A percentile compares a stretch with the other conserved stretches of the same genome.
Evolutionary conservation across 1,140 invertebrate species (phyloP).

Genomic region (Zaprionus inermis): DNA sequence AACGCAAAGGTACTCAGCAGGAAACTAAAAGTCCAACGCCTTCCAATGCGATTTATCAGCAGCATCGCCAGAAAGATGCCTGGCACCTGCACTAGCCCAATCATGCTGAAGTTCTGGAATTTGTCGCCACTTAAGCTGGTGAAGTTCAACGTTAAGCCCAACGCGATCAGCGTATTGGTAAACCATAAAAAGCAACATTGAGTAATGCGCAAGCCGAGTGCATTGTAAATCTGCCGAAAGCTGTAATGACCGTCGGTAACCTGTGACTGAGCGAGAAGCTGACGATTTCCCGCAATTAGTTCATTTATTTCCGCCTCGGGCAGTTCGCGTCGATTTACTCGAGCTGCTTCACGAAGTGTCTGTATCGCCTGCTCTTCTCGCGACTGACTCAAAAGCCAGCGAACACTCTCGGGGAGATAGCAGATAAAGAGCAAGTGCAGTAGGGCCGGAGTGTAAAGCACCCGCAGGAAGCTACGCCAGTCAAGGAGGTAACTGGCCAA

Average conservation of each 20-base stretch:
- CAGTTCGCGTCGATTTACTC: slow-evolving; percentile 88
- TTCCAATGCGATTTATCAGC: slow-evolving; percentile 87
- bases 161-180: slow-evolving; percentile 89
- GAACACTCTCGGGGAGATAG: slow-evolving; percentile 87
- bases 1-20: slow-evolving; percentile 85
- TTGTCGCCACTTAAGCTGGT: slow-evolving; percentile 89
- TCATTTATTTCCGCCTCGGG: slow-evolving; percentile 85
- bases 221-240: slow-evolving; percentile 82
- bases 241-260: slow-evolving; percentile 76
- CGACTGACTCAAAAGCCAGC: slow-evolving; percentile 90
- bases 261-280: slow-evolving; percentile 44
- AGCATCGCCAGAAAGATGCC: slow-evolving; percentile 88
- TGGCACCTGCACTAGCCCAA: slow-evolving; percentile 89
- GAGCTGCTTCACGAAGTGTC: slow-evolving; percentile 87
- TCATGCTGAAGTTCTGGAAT: slow-evolving; percentile 89
- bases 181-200: slow-evolving; percentile 89
- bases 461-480: slow-evolving; percentile 89
- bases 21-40: slow-evolving; percentile 84
- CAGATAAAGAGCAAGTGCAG: slow-evolving; percentile 87
- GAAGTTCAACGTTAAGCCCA: slow-evolving; percentile 91
- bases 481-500: slow-evolving; percentile 88
- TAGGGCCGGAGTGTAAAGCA: slow-evolving; percentile 88
- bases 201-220: slow-evolving; percentile 86
- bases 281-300: slow-evolving; percentile 69
- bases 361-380: slow-evolving; percentile 87